phyloP scores from a whole-genome alignment of 2,888 invertebrate species.

The Amphimallon solstitiale region DNA sequence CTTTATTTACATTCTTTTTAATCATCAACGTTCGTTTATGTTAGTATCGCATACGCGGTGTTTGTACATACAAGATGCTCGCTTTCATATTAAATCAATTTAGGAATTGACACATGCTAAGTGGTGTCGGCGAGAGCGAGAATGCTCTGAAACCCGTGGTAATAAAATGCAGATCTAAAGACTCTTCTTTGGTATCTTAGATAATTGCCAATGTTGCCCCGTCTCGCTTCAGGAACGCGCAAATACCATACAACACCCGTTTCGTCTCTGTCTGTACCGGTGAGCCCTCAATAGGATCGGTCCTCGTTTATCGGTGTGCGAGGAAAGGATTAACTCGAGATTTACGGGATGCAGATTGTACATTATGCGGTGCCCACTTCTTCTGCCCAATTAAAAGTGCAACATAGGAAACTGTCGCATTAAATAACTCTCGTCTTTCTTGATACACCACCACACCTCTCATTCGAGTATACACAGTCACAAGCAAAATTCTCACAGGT shows the following conservation, averaged over 20 bases:
- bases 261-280: constrained; percentile 28
- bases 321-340: constrained; percentile 47
- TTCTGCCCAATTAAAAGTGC: constrained; percentile 57
- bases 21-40: too few relatives aligned
- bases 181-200: constrained; percentile 44
- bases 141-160: constrained; percentile 36
- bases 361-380: constrained; percentile 56
- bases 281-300: constrained; percentile 15
- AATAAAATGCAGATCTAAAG: constrained; percentile 51
- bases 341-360: constrained; percentile 51
- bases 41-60: too few relatives aligned
- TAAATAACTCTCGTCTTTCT: constrained; percentile 54
- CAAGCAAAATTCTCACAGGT: constrained; percentile 34
- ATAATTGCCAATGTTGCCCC: constrained; percentile 39
- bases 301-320: constrained; percentile 24
- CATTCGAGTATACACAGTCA: constrained; percentile 21
- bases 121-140: constrained; percentile 45
- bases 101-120: constrained; percentile 47
- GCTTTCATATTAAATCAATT: constrained; percentile 46
- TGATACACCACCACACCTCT: constrained; percentile 52
- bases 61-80: neutral
- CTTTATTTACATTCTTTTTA: too few relatives aligned
- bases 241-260: constrained; percentile 40
- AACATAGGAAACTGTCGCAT: constrained; percentile 55
- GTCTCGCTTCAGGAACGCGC: constrained; percentile 29